A percentile compares a stretch with the other conserved stretches of the same genome.
phyloP scores from a whole-genome alignment of 2,888 invertebrate species.

The Caenorhabditis sp. region DNA sequence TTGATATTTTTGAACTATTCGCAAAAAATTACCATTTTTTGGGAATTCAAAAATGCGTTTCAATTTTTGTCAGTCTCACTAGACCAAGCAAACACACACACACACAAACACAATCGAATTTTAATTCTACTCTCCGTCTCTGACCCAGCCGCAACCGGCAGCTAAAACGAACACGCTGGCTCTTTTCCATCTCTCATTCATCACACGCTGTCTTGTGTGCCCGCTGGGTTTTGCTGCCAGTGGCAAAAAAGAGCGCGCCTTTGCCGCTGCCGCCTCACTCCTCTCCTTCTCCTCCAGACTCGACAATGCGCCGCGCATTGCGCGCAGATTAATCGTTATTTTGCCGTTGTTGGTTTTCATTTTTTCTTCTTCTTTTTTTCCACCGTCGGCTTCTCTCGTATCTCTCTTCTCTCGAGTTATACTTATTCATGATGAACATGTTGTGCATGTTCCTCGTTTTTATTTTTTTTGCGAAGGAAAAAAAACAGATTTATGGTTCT shows the following conservation, averaged over 20 bases:
- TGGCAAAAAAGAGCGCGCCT: neutral
- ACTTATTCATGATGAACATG: neutral
- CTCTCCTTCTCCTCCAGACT: slow-evolving; percentile 1
- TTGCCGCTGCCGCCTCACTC: slow-evolving; percentile 2
- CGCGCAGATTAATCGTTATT: slow-evolving; percentile 14
- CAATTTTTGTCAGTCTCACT: neutral
- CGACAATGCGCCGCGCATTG: slow-evolving; percentile 16
- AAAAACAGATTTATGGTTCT: slow-evolving; percentile 1
- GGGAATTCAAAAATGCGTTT: neutral
- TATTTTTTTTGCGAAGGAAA: neutral
- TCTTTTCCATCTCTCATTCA: neutral
- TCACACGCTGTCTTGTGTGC: neutral
- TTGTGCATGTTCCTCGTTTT: neutral
- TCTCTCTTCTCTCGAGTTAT: neutral
- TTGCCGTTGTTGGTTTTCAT: slow-evolving; percentile 10
- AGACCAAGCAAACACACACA: neutral
- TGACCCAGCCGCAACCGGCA: neutral
- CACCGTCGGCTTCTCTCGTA: neutral
- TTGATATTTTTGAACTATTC: no score
- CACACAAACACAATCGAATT: neutral
- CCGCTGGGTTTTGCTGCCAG: neutral
- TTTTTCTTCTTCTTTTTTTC: slow-evolving; percentile 3
- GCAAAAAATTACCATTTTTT: no score
- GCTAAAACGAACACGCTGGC: neutral
- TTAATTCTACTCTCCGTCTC: neutral